These are phyloP conservation scores for Corella eumyota DNA, from an alignment of 23 tunicate genomes.

Conservation along the genomic window DNA sequence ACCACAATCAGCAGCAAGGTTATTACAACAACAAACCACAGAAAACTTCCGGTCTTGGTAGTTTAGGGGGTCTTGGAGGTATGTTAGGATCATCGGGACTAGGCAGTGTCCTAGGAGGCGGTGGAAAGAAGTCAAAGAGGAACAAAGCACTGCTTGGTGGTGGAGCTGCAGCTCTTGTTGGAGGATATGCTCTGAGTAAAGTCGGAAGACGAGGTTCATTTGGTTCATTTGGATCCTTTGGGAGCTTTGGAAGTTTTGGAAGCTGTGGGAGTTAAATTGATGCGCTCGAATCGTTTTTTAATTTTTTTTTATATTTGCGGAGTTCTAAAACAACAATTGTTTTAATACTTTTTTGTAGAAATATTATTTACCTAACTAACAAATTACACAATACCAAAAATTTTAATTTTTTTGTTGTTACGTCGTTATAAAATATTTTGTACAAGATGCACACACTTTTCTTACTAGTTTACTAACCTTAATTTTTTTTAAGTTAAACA, in stretches of 20 bases:
- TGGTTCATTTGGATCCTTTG: conserved; percentile 67
- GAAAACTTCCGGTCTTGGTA: neutral
- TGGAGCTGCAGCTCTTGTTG: conserved; percentile 48
- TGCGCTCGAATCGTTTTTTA: neutral
- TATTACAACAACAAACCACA: conserved; percentile 2
- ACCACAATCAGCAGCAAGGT: conserved; percentile 14
- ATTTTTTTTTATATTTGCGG: neutral
- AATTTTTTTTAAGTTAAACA: no score
- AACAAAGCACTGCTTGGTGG: conserved; percentile 65
- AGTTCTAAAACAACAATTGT: no score
- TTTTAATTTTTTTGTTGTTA: no score
- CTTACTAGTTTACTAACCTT: no score
- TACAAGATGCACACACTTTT: no score
- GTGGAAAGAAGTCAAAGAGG: conserved; percentile 36
- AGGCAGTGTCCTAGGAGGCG: conserved; percentile 18
- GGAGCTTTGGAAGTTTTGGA: conserved; percentile 54
- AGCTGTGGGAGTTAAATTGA: conserved; percentile 14
- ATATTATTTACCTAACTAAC: no score
- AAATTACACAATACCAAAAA: no score
- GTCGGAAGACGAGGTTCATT: conserved; percentile 37
- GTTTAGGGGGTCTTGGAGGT: conserved; percentile 27
- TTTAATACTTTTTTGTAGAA: no score
- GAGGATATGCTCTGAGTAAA: conserved; percentile 54
- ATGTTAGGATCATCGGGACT: conserved; percentile 28
- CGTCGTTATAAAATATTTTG: no score